A percentile compares a stretch with the other conserved stretches of the same genome.
Conservation (phyloP, 92 coral and sea anemone genomes). For the Epizoanthus stellaris region DNA sequence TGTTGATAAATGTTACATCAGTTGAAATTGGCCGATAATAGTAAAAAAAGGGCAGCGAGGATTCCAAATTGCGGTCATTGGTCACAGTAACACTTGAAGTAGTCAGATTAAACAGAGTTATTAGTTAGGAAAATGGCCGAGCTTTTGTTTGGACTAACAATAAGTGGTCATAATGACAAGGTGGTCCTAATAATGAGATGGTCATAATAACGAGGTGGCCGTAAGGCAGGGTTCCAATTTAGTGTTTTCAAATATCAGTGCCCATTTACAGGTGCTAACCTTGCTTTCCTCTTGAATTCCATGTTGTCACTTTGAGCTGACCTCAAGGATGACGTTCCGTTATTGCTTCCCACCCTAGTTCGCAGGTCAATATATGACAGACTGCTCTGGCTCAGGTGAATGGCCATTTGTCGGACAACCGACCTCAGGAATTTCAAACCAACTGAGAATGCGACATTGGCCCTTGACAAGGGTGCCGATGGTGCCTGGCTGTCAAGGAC, state of each 20-base stretch:
- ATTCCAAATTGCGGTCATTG: background rate
- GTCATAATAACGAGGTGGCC: too few species aligned
- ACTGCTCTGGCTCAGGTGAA: conserved; percentile 85
- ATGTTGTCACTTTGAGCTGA: conserved; percentile 67
- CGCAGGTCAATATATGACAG: conserved; percentile 85
- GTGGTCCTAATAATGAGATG: too few species aligned
- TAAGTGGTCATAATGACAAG: too few species aligned
- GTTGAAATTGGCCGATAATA: too few species aligned
- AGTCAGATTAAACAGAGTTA: too few species aligned
- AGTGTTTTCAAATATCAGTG: background rate
- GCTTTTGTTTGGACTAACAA: too few species aligned
- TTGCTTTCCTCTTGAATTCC: conserved; percentile 78
- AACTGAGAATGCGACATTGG: conserved; percentile 69
- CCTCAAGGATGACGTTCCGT: conserved; percentile 54
- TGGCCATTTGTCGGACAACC: conserved; percentile 85
- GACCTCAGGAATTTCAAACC: conserved; percentile 85
- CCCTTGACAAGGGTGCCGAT: conserved; percentile 41
- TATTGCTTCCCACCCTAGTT: conserved; percentile 69
- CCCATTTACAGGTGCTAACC: conserved; percentile 39
- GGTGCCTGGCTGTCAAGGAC: conserved; percentile 43
- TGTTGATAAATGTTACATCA: too few species aligned
- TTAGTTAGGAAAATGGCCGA: too few species aligned
- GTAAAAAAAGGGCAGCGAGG: too few species aligned
- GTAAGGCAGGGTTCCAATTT: background rate
- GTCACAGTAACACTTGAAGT: too few species aligned